Evolutionary conservation across 1,140 invertebrate genomes (phyloP).

Genomic region (Zelostemma sp.): DNA sequence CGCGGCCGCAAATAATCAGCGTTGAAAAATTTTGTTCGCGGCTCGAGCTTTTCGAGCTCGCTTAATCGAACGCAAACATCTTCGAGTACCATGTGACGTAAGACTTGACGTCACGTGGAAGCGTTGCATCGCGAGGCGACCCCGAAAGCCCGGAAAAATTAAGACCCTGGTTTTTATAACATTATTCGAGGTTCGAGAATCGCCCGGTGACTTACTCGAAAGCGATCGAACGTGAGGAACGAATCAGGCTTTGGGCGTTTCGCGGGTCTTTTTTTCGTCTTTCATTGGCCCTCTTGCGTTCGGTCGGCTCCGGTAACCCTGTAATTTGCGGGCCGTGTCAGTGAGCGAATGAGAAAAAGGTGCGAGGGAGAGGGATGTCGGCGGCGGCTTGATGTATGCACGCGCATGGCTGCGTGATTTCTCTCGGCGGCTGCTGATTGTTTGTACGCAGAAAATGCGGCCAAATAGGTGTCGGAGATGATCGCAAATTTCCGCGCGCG

Average conservation of each 20-base stretch:
- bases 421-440: conserved; percentile 32
- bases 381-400: conserved; percentile 8
- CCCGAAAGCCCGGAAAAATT: not conserved
- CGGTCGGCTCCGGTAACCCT: conserved; percentile 45
- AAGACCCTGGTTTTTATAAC: no score
- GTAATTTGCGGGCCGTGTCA: conserved; percentile 44
- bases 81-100: not conserved
- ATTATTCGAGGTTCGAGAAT: no score
- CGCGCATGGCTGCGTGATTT: conserved; percentile 5
- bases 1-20: no score
- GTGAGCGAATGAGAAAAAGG: conserved; percentile 15
- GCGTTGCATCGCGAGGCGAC: not conserved
- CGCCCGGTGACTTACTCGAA: conserved; percentile 12
- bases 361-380: not conserved
- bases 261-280: conserved; percentile 20
- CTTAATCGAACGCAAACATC: not conserved
- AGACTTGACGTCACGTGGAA: not conserved
- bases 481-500: conserved; percentile 26
- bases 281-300: conserved; percentile 23
- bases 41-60: no score
- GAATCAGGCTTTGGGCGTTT: conserved; percentile 19
- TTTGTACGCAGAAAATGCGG: conserved; percentile 43
- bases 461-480: conserved; percentile 52
- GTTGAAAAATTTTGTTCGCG: no score
- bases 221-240: conserved; percentile 27